Evolutionary conservation across 2,888 invertebrate genomes (phyloP).

Genomic region (Drosophila stalkeri): DNA sequence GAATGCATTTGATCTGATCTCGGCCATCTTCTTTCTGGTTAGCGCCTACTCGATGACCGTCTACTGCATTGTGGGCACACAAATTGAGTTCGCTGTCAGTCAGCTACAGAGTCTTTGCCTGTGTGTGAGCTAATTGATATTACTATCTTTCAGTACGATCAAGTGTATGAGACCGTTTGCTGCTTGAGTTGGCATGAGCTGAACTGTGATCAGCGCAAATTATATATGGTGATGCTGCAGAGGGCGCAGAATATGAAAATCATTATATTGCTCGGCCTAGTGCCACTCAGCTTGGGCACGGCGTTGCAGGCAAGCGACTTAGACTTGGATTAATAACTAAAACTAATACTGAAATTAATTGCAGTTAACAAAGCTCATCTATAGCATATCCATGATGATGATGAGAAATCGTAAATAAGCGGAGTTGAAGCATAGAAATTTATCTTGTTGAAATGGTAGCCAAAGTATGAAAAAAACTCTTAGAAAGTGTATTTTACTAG

Average conservation of each 20-base stretch:
- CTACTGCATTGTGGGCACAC: slow-evolving; percentile 63
- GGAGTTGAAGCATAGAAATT: background rate
- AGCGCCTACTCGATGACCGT: slow-evolving; percentile 58
- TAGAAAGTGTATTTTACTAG: background rate
- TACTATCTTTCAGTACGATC: slow-evolving; percentile 41
- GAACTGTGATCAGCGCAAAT: slow-evolving; percentile 46
- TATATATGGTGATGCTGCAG: slow-evolving; percentile 24
- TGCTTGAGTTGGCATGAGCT: slow-evolving; percentile 58
- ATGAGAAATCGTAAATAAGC: slow-evolving; percentile 5
- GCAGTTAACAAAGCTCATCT: slow-evolving; percentile 27
- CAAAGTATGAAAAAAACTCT: background rate
- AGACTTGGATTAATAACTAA: too few relatives aligned
- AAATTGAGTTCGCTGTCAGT: slow-evolving; percentile 58
- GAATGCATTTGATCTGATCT: slow-evolving; percentile 45
- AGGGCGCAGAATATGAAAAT: slow-evolving; percentile 17
- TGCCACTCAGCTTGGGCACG: slow-evolving; percentile 27
- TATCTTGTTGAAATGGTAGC: background rate
- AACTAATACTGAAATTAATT: background rate
- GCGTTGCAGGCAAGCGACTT: slow-evolving; percentile 27
- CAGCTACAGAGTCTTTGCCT: too few relatives aligned
- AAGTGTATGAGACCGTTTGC: slow-evolving; percentile 45
- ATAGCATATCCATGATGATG: slow-evolving; percentile 34
- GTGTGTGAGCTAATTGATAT: background rate
- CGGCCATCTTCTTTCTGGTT: slow-evolving; percentile 46
- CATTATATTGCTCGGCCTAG: slow-evolving; percentile 5